Percentiles rank a stretch among this genome's conserved stretches.
phyloP scores from a whole-genome alignment of 2,797 vertebrate genomes.

The Linurgus olivaceus region DNA sequence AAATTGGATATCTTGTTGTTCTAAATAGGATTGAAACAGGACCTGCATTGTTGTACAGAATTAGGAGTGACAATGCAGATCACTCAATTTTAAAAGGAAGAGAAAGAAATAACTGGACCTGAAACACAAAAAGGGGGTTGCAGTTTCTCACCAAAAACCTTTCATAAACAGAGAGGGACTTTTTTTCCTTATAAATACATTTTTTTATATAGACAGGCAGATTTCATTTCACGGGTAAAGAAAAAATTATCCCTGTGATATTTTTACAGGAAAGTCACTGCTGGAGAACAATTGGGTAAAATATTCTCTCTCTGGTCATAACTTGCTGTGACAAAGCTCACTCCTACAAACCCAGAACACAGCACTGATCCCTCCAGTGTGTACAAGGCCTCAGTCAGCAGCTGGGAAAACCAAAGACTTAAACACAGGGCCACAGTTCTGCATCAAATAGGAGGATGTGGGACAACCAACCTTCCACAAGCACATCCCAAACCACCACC shows the following conservation, averaged over 20 bases:
- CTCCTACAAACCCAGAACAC: background rate
- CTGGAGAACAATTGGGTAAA: background rate
- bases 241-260: background rate
- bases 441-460: background rate
- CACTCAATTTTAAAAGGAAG: background rate
- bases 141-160: background rate
- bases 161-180: background rate
- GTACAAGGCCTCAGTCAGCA: rapidly evolving
- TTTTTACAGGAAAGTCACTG: background rate
- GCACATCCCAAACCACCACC: background rate
- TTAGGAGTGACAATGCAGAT: slow-evolving; percentile 43
- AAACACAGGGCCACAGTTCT: background rate
- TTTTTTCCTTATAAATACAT: background rate
- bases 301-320: background rate
- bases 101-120: background rate
- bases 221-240: background rate
- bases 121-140: background rate
- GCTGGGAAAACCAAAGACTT: background rate
- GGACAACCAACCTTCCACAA: background rate
- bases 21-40: slow-evolving; percentile 35
- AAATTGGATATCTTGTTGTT: slow-evolving; percentile 58
- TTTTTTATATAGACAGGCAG: background rate
- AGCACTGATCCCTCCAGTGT: background rate
- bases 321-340: background rate
- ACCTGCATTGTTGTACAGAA: slow-evolving; percentile 31